Evolutionary conservation across 2,888 invertebrate species (phyloP).

Genomic region (Ametastegia equiseti): DNA sequence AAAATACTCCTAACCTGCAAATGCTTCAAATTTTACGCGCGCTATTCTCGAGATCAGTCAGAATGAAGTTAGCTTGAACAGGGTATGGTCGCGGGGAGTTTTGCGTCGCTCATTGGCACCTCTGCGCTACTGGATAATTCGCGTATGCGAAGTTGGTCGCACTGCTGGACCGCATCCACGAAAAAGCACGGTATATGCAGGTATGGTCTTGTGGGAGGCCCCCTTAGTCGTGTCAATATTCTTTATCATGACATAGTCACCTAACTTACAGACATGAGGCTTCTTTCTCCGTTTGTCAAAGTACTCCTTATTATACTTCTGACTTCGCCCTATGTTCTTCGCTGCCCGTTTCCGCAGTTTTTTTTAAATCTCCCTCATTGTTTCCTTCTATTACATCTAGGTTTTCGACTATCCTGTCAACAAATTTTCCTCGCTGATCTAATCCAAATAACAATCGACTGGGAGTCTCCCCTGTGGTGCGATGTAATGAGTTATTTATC

Average conservation of each 20-base stretch:
- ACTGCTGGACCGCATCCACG: too few species aligned
- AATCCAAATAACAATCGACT: not conserved
- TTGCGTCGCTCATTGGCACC: too few species aligned
- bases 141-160: too few species aligned
- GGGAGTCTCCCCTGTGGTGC: slow-evolving; percentile 5
- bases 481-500: not conserved
- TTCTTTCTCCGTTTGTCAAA: slow-evolving; percentile 39
- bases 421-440: slow-evolving; percentile 2
- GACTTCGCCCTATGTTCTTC: not conserved
- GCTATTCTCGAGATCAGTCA: too few species aligned
- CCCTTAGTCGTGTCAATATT: slow-evolving; percentile 59
- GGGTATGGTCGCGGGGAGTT: too few species aligned
- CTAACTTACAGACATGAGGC: slow-evolving; percentile 53
- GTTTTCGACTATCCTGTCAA: not conserved
- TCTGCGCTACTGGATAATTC: too few species aligned
- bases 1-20: too few species aligned
- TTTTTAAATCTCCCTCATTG: not conserved
- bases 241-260: slow-evolving; percentile 59
- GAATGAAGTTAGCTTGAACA: too few species aligned
- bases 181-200: too few species aligned
- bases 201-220: slow-evolving; percentile 59
- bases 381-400: not conserved
- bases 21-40: too few species aligned
- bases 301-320: slow-evolving; percentile 4
- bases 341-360: not conserved